A percentile compares a stretch with the other conserved stretches of the same genome.
Conservation (phyloP, 2,113 vertebrate genomes). For the Corythornis cristatus region DNA sequence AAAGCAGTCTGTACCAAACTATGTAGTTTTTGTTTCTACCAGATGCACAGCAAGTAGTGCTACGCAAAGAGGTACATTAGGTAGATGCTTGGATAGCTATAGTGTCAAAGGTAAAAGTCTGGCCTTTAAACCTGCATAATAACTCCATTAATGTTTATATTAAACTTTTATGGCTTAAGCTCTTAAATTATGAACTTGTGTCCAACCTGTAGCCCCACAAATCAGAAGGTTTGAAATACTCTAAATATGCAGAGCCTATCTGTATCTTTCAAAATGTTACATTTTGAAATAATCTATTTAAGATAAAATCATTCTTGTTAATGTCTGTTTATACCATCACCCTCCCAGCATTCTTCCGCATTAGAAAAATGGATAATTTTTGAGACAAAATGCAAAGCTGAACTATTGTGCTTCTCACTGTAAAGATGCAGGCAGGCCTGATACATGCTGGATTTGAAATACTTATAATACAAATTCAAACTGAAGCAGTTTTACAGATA, state of each 20-base stretch:
- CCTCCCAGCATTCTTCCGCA: background rate
- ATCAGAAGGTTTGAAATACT: slow-evolving; percentile 28
- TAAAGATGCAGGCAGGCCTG: slow-evolving; percentile 9
- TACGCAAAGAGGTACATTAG: background rate
- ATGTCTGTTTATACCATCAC: background rate
- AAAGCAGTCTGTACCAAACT: background rate
- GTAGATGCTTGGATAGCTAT: background rate
- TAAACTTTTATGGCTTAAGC: slow-evolving; percentile 22
- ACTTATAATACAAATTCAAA: slow-evolving; percentile 21
- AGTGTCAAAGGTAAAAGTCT: background rate
- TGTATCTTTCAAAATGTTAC: slow-evolving; percentile 42
- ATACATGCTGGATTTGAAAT: slow-evolving; percentile 29
- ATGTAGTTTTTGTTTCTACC: background rate
- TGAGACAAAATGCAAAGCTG: slow-evolving; percentile 19
- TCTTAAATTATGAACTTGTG: slow-evolving; percentile 49
- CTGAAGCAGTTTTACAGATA: slow-evolving; percentile 1
- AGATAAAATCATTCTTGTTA: slow-evolving; percentile 14
- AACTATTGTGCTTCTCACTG: background rate
- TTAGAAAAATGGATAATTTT: slow-evolving; percentile 42
- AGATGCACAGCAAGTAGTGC: background rate
- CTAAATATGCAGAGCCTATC: slow-evolving; percentile 11
- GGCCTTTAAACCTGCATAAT: background rate
- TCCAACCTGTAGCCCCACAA: slow-evolving; percentile 15
- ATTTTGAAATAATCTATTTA: slow-evolving; percentile 28
- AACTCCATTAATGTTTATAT: slow-evolving; percentile 51